These are phyloP conservation scores for Aptenodytes forsteri DNA, from an alignment of 2,113 vertebrate genomes.

Conservation along the genomic window DNA sequence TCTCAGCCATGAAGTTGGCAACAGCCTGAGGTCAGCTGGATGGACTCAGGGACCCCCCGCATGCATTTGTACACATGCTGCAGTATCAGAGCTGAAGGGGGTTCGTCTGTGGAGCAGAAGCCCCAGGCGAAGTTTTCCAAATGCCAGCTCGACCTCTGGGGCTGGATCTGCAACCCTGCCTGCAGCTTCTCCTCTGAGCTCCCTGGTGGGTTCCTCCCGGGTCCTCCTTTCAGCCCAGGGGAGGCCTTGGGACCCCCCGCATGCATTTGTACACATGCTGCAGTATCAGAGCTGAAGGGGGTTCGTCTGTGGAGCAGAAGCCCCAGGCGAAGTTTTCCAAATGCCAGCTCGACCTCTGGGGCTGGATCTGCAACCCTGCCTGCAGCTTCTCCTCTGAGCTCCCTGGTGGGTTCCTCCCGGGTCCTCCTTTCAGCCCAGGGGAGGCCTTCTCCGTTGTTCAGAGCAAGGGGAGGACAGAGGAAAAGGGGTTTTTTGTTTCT, in stretches of 20 bases:
- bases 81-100: not conserved
- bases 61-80: rapidly evolving
- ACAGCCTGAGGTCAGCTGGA: not conserved
- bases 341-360: not conserved
- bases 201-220: not conserved
- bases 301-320: not conserved
- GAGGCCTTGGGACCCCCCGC: rapidly evolving
- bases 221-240: not conserved
- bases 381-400: not conserved
- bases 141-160: not conserved
- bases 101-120: not conserved
- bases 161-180: not conserved
- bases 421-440: not conserved
- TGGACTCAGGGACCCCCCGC: rapidly evolving
- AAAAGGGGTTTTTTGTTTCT: not conserved
- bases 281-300: not conserved
- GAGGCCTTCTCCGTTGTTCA: not conserved
- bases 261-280: rapidly evolving
- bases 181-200: not conserved
- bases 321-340: not conserved
- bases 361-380: not conserved
- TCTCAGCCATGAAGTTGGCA: not conserved
- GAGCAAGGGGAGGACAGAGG: not conserved
- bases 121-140: not conserved
- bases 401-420: not conserved